A percentile compares a stretch with the other conserved stretches of the same genome.
phyloP scores from a whole-genome alignment of 2,797 vertebrate species.

The Gymnoscopelus braueri region DNA sequence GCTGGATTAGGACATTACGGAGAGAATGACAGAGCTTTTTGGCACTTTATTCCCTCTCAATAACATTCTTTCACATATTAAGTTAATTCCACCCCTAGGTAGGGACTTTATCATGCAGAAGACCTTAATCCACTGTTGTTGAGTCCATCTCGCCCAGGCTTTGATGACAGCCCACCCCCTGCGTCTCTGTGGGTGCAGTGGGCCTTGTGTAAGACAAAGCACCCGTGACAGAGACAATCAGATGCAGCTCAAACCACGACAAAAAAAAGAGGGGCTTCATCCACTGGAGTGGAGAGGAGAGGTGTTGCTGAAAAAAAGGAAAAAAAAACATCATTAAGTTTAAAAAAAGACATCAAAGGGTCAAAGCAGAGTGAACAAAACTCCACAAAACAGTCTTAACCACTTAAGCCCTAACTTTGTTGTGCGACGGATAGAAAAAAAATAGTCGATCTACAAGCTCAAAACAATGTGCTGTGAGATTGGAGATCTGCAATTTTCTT shows the following conservation, averaged over 20 bases:
- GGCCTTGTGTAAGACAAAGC: slow-evolving; percentile 98
- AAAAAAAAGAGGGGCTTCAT: slow-evolving; percentile 84
- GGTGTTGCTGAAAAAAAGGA: slow-evolving; percentile 71
- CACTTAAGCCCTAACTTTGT: too few relatives aligned
- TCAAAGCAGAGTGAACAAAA: slow-evolving; percentile 56
- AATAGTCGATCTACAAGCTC: too few relatives aligned
- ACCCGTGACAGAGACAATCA: slow-evolving; percentile 98
- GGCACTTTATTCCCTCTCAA: slow-evolving; percentile 99
- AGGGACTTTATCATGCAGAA: slow-evolving; percentile 99
- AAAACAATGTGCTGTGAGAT: too few relatives aligned
- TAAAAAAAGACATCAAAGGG: slow-evolving; percentile 75
- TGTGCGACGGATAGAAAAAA: too few relatives aligned
- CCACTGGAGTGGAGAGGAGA: slow-evolving; percentile 83
- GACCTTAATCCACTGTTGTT: slow-evolving; percentile 99
- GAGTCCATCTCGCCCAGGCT: slow-evolving; percentile 94
- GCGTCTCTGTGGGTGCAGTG: slow-evolving; percentile 91
- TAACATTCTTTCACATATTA: slow-evolving; percentile 99
- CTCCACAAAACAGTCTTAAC: slow-evolving; percentile 53
- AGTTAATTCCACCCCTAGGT: slow-evolving; percentile 99
- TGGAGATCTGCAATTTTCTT: too few relatives aligned
- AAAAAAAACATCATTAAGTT: slow-evolving; percentile 71
- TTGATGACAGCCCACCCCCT: slow-evolving; percentile 90
- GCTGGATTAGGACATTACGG: slow-evolving; percentile 98
- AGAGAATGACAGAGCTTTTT: slow-evolving; percentile 99
- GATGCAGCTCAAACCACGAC: slow-evolving; percentile 92